phyloP scores from a whole-genome alignment of 2,888 invertebrate species.

The Rhagium mordax region DNA sequence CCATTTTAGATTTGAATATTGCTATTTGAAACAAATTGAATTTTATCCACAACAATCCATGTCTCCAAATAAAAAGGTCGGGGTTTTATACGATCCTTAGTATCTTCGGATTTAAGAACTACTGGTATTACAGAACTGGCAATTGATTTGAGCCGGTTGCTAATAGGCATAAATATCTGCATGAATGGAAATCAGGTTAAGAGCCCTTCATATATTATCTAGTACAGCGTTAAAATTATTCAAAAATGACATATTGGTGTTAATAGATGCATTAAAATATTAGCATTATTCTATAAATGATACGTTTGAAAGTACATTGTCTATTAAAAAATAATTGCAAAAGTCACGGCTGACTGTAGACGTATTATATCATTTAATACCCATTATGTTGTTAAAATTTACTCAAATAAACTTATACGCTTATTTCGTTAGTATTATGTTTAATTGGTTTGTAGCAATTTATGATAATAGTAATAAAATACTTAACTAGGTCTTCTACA shows the following conservation, averaged over 20 bases:
- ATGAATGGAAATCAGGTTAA: too few species aligned
- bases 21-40: too few species aligned
- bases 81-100: too few species aligned
- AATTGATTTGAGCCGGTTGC: too few species aligned
- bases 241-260: conserved; percentile 2
- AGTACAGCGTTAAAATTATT: neutral
- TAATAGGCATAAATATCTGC: too few species aligned
- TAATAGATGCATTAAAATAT: conserved; percentile 3
- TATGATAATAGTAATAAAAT: neutral
- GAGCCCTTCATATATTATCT: neutral
- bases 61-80: too few species aligned
- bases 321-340: conserved; percentile 11
- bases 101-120: too few species aligned
- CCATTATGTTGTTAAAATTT: conserved; percentile 3
- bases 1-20: too few species aligned
- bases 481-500: neutral
- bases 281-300: neutral
- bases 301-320: neutral
- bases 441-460: neutral
- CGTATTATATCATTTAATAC: neutral
- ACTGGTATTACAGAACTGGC: too few species aligned
- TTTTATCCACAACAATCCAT: too few species aligned
- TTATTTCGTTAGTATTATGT: neutral
- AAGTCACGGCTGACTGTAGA: conserved; percentile 8
- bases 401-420: neutral